Evolutionary conservation across 2,888 invertebrate genomes (phyloP).

Genomic region (Epiblema foenella): DNA sequence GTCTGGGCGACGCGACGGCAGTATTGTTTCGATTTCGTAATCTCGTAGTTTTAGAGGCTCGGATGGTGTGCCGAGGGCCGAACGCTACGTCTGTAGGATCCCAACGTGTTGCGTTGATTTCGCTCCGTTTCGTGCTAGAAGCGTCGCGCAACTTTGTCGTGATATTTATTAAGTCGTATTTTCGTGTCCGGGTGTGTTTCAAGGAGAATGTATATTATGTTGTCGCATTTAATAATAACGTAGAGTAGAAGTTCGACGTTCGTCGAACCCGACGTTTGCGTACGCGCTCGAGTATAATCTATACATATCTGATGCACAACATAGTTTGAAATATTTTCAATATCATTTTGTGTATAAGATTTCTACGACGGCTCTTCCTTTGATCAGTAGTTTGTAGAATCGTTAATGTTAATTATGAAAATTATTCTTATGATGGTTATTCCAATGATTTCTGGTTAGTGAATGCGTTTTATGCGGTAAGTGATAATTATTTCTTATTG

Average conservation of each 20-base stretch:
- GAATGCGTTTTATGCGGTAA: slow-evolving; percentile 54
- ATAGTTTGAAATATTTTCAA: slow-evolving; percentile 53
- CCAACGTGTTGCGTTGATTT: slow-evolving; percentile 31
- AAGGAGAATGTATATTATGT: slow-evolving; percentile 52
- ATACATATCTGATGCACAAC: slow-evolving; percentile 64
- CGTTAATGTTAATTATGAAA: slow-evolving; percentile 57
- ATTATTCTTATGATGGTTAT: slow-evolving; percentile 73
- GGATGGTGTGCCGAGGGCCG: slow-evolving; percentile 5
- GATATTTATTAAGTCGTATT: slow-evolving; percentile 44
- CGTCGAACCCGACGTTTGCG: slow-evolving; percentile 24
- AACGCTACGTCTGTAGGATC: neutral
- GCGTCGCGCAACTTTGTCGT: slow-evolving; percentile 45
- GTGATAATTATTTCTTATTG: slow-evolving; percentile 46
- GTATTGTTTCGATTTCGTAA: slow-evolving; percentile 54
- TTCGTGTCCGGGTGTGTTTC: slow-evolving; percentile 47
- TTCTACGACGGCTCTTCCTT: slow-evolving; percentile 61
- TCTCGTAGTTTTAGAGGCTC: slow-evolving; percentile 60
- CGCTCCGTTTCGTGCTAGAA: slow-evolving; percentile 44
- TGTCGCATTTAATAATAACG: slow-evolving; percentile 51
- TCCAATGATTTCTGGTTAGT: slow-evolving; percentile 75
- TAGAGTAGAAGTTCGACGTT: no score
- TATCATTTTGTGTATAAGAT: slow-evolving; percentile 56
- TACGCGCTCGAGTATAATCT: slow-evolving; percentile 48
- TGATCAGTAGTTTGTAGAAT: slow-evolving; percentile 56
- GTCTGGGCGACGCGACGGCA: slow-evolving; percentile 46